Conservation (phyloP, 2,113 vertebrate genomes). For the Egretta garzetta region DNA sequence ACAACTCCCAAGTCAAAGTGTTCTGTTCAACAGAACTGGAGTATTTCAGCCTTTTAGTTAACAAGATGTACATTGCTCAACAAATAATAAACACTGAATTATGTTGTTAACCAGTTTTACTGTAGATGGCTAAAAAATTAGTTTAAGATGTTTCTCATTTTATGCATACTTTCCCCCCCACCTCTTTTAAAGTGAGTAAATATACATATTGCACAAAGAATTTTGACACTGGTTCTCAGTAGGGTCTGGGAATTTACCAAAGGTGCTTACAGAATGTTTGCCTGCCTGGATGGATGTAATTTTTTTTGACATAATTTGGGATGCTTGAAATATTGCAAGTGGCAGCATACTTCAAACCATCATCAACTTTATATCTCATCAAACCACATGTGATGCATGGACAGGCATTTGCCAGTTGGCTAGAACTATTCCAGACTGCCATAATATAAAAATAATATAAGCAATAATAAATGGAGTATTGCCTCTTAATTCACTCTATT, state of each 20-base stretch:
- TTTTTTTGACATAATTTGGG: background rate
- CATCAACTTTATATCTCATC: background rate
- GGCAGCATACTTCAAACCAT: background rate
- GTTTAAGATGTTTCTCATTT: background rate
- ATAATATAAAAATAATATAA: background rate
- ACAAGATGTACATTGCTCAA: background rate
- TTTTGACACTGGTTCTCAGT: background rate
- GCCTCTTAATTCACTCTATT: background rate
- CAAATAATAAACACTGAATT: background rate
- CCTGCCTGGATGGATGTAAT: background rate
- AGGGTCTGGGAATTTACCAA: background rate
- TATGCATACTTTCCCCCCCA: fast-evolving
- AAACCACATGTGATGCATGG: background rate
- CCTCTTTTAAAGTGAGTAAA: background rate
- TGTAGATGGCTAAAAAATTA: background rate
- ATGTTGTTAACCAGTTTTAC: background rate
- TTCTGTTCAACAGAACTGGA: background rate
- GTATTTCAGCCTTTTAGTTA: background rate
- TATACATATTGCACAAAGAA: background rate
- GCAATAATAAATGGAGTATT: background rate
- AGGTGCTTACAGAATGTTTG: background rate
- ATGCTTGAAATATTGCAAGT: background rate
- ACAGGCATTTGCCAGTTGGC: background rate
- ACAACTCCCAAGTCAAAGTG: background rate
- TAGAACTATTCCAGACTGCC: background rate